phyloP scores from a whole-genome alignment of 2,113 vertebrate species.

The Alaudala cheleensis region DNA sequence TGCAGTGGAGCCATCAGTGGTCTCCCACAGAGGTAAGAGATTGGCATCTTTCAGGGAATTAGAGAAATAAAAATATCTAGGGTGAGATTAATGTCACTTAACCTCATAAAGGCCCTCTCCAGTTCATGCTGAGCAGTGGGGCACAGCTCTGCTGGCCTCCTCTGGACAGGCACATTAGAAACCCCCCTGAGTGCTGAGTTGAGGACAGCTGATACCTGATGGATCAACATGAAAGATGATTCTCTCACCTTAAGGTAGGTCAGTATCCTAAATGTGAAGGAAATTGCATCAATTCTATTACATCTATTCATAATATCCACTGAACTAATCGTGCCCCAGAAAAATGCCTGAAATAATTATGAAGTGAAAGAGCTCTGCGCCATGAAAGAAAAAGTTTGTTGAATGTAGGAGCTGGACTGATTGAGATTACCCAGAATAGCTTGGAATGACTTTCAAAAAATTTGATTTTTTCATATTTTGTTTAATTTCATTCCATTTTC shows the following conservation, averaged over 20 bases:
- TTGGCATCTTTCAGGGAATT: not conserved
- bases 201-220: not conserved
- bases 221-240: not conserved
- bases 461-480: not conserved
- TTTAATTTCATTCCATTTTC: not conserved
- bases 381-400: not conserved
- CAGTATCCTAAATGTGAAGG: not conserved
- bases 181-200: accelerated
- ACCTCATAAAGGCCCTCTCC: not conserved
- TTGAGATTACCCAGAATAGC: not conserved
- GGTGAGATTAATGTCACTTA: not conserved
- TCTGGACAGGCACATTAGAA: not conserved
- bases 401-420: not conserved
- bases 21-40: not conserved
- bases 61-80: not conserved
- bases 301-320: too few relatives aligned
- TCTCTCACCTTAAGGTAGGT: not conserved
- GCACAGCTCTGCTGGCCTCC: not conserved
- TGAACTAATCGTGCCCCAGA: not conserved
- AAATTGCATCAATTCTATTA: not conserved
- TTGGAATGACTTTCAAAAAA: not conserved
- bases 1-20: not conserved
- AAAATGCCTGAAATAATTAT: not conserved
- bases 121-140: not conserved
- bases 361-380: not conserved